Evolutionary conservation across 2,113 vertebrate genomes (phyloP), one percentile per base, ranked within the genome.

Genomic region (Chunga burmeisteri): DNA sequence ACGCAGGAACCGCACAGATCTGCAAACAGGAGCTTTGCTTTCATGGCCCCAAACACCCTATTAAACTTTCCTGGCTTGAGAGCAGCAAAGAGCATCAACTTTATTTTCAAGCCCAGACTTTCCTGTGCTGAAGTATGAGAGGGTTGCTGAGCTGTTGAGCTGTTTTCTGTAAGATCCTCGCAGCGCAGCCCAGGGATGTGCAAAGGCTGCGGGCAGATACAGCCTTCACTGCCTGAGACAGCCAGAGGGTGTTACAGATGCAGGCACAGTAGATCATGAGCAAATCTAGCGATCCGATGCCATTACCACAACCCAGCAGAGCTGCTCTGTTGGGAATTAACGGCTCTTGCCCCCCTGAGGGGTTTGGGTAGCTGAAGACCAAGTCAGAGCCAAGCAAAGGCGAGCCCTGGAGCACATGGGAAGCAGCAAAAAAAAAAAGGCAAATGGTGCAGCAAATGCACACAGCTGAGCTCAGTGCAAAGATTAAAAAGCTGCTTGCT

Each of bases 381-480:
- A 49, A 75, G 56, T 42, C 40, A 77, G 67, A 85, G 82, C 61
- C 65, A 93, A 90, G 75, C 61, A 75, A 94, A 91, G 50, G 49
- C 0, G 1, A 94, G 46, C 46, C 61, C 50, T 0, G 0, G 30
- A 87, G 47, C 36, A 79, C 0, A 4, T n/a, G 53, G 10, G 63
- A 82, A 88, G 55, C 46, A 93, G 77, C 7, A 75, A 47, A 38
- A 40, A 29, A 52, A 70, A 86, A n/a, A 82, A 72, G 70, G 68
- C 80, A 92, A 92, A 85, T 2, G 19, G 50, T 67, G 36, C 36
- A 63, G 66, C 80, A 78, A 93, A 95, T 29, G 20, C 44, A 62
- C 88, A 86, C 25, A 82, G 59, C 62, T 68, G 68, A 94, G 94
- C 88, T 96, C 93, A 88, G 90, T 68, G 38, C 50, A 86, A 63